These are phyloP conservation scores for Solea solea DNA, from an alignment of 2,113 vertebrate genomes.

Conservation along the genomic window DNA sequence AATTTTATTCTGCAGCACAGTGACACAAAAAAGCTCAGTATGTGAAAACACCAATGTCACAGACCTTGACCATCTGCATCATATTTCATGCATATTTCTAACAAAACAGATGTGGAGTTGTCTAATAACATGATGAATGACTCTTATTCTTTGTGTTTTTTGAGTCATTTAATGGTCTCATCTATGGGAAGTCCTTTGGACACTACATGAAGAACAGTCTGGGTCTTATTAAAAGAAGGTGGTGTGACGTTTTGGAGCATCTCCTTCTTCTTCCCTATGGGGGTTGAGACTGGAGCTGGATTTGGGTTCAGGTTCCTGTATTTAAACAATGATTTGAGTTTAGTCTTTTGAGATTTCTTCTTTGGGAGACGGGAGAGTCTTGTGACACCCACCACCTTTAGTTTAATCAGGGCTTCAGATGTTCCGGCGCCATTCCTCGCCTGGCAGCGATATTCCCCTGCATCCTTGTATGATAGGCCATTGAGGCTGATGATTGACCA, in stretches of 20 bases:
- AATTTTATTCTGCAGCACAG: too few species aligned
- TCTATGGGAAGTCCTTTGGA: not conserved
- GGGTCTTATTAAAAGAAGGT: slow-evolving; percentile 16
- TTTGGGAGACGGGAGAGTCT: slow-evolving; percentile 67
- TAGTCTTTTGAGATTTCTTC: slow-evolving; percentile 54
- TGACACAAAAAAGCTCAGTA: too few species aligned
- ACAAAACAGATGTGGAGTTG: too few species aligned
- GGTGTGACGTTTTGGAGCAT: not conserved
- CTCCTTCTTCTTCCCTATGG: slow-evolving; percentile 7
- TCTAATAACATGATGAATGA: not conserved
- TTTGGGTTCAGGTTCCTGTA: slow-evolving; percentile 32
- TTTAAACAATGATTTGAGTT: slow-evolving; percentile 36
- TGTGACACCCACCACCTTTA: slow-evolving; percentile 86
- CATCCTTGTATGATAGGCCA: slow-evolving; percentile 88
- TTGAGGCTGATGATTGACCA: slow-evolving; percentile 94
- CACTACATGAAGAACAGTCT: slow-evolving; percentile 4
- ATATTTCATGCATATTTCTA: too few species aligned
- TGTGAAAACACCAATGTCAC: too few species aligned
- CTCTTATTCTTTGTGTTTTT: slow-evolving; percentile 28
- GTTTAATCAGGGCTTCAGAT: slow-evolving; percentile 88
- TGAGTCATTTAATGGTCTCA: not conserved
- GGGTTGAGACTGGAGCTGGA: not conserved
- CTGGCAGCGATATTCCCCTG: slow-evolving; percentile 92
- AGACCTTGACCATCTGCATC: too few species aligned
- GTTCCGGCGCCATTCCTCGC: slow-evolving; percentile 91